Percentiles rank a stretch among this genome's conserved stretches.
These are phyloP conservation scores for Catostomus latipinnis DNA, from an alignment of 2,797 vertebrate species.

Conservation along the genomic window DNA sequence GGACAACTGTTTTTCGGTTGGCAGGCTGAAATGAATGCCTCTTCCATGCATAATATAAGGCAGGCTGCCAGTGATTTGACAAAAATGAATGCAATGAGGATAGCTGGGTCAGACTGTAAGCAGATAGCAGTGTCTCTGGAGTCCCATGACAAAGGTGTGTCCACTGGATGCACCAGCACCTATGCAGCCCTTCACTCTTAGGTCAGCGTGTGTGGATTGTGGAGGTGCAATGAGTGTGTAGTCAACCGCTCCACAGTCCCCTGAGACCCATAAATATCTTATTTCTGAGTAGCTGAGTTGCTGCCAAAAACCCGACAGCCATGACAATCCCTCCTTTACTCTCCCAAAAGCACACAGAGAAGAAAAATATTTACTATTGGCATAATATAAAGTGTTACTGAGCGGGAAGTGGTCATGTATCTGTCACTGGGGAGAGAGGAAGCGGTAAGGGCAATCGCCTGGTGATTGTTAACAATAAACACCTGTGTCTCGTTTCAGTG, in stretches of 20 bases:
- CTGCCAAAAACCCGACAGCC: slow-evolving; percentile 31
- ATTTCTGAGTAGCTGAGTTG: slow-evolving; percentile 21
- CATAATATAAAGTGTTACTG: background rate
- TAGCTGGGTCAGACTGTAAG: slow-evolving; percentile 42
- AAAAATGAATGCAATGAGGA: slow-evolving; percentile 24
- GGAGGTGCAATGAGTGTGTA: slow-evolving; percentile 26
- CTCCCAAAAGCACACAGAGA: background rate
- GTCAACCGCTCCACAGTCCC: slow-evolving; percentile 53
- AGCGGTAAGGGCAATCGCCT: no score
- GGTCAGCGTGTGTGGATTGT: slow-evolving; percentile 37
- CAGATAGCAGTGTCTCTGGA: slow-evolving; percentile 47
- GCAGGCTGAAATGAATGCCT: background rate
- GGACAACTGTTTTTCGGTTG: slow-evolving; percentile 25
- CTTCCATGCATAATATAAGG: slow-evolving; percentile 3
- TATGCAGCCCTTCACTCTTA: background rate
- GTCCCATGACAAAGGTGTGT: slow-evolving; percentile 41
- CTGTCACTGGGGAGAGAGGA: no score
- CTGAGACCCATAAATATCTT: slow-evolving; percentile 53
- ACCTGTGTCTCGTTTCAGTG: no score
- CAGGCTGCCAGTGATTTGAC: slow-evolving; percentile 1
- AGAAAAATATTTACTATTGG: slow-evolving; percentile 9
- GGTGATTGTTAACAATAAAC: no score
- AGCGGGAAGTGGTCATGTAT: no score
- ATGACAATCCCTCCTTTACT: background rate
- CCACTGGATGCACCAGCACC: slow-evolving; percentile 38